Conservation (phyloP, 2,888 invertebrate species). For the Drosophila tanythrix region DNA sequence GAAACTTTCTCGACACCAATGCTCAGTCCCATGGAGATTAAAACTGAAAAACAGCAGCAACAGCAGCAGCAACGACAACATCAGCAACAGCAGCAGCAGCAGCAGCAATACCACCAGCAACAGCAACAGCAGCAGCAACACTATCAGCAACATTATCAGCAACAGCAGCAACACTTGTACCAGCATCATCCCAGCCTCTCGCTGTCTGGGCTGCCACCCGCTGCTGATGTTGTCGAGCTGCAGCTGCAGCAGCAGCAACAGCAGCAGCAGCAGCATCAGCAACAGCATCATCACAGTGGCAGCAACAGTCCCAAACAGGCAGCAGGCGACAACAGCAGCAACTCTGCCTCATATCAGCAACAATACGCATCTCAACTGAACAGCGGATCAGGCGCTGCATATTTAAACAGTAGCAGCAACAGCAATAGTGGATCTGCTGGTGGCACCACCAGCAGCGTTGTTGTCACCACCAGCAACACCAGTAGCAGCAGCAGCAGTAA, state of each 20-base stretch:
- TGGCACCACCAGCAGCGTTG: conserved; percentile 54
- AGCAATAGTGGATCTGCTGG: conserved; percentile 38
- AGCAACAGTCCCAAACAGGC: conserved; percentile 82
- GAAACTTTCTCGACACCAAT: conserved; percentile 89
- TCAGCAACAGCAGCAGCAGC: conserved; percentile 71
- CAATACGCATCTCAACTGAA: conserved; percentile 77
- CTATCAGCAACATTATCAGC: conserved; percentile 72
- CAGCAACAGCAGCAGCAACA: conserved; percentile 66
- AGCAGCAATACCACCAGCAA: conserved; percentile 51
- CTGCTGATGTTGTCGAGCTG: conserved; percentile 74
- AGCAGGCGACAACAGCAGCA: conserved; percentile 68
- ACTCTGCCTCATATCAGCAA: conserved; percentile 78
- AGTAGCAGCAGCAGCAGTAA: conserved; percentile 61
- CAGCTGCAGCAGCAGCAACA: conserved; percentile 71
- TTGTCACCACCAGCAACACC: conserved; percentile 52
- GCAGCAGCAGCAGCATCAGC: conserved; percentile 68
- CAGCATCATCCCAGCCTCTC: conserved; percentile 84
- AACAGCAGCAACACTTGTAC: conserved; percentile 79
- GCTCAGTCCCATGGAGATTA: conserved; percentile 92
- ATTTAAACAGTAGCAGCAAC: conserved; percentile 73
- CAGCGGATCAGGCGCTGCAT: conserved; percentile 66
- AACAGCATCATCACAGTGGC: conserved; percentile 73
- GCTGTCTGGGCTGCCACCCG: conserved; percentile 72
- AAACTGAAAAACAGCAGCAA: conserved; percentile 88
- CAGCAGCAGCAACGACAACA: conserved; percentile 74